These are phyloP conservation scores for Helicoverpa zea DNA, from an alignment of 1,140 invertebrate species.

Conservation along the genomic window DNA sequence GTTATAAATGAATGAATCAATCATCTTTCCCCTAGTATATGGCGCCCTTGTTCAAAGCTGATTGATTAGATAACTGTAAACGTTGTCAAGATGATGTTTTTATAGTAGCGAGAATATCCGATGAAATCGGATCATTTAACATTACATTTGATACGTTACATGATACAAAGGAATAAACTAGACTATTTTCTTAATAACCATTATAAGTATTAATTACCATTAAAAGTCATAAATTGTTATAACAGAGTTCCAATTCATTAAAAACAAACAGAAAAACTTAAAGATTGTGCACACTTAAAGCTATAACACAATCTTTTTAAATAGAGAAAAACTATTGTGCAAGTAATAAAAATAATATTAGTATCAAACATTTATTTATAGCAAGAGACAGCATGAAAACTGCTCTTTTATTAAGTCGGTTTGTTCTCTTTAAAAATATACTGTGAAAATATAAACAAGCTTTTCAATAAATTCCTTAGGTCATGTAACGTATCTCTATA, in stretches of 20 bases:
- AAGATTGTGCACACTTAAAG: constrained; percentile 17
- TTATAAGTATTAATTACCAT: neutral
- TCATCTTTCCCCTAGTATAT: neutral
- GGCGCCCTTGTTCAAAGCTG: constrained; percentile 26
- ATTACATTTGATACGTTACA: constrained; percentile 46
- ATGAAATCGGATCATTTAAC: constrained; percentile 73
- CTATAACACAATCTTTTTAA: neutral
- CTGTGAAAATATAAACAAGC: neutral
- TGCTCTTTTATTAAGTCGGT: too few species aligned
- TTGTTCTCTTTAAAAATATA: too few species aligned
- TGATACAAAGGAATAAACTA: constrained; percentile 13
- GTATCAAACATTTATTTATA: too few species aligned
- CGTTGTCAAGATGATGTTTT: constrained; percentile 47
- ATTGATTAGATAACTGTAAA: constrained; percentile 54
- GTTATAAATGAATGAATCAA: neutral
- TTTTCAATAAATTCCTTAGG: neutral
- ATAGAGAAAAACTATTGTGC: neutral
- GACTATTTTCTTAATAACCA: neutral
- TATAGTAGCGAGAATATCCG: constrained; percentile 73
- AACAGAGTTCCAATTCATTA: too few species aligned
- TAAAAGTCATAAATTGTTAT: too few species aligned
- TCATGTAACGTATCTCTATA: constrained; percentile 57
- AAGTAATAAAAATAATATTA: neutral
- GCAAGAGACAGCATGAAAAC: too few species aligned
- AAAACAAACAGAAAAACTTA: too few species aligned